Evolutionary conservation across 23 tunicate species (phyloP), one percentile per base, ranked within the genome.

Genomic region (Ciona savignyi): DNA sequence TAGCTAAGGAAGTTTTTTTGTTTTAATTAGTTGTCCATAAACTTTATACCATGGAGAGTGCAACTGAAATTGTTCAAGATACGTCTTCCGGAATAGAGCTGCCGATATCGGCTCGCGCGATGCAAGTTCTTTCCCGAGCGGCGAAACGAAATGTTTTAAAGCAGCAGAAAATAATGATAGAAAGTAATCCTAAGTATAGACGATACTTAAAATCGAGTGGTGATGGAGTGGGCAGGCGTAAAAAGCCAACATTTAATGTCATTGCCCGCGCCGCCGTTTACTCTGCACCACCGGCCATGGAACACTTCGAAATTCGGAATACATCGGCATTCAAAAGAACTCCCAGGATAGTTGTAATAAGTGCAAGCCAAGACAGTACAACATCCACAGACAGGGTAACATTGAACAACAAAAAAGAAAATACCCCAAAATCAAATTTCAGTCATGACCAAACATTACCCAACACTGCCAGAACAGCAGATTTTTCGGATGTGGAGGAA

Each of bases 71-170:
- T n/a, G n/a, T n/a, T n/a, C n/a, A n/a, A n/a, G n/a, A n/a, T n/a
- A n/a, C n/a, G n/a, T n/a, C n/a, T n/a, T n/a, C n/a, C n/a, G 56
- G 15, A 42, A 42, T 42, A 42, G 56, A 42, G 9, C 11, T 42
- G 9, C 78, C 78, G 9, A 87, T 87, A 24, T 87, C 95, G 1
- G 70, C 56, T 49, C 83, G 85, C 4, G 83, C 86, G 26, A 67
- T 71, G 72, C 34, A 27, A 25, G 83, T 70, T n/a, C 51, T 87
- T 21, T 80, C 86, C 66, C 66, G 83, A 71, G 95, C 95, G 35
- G 95, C 95, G 6, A 86, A 80, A 63, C 78, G 80, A 30, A 77
- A 74, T 35, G 86, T 81, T 35, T 26, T 24, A 25, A 33, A 51
- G 32, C 83, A 81, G 49, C 94, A 86, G 29, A 74, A 60, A 30